A percentile compares a stretch with the other conserved stretches of the same genome.
Evolutionary conservation across 2,888 invertebrate species (phyloP).

Genomic region (Tuta absoluta): DNA sequence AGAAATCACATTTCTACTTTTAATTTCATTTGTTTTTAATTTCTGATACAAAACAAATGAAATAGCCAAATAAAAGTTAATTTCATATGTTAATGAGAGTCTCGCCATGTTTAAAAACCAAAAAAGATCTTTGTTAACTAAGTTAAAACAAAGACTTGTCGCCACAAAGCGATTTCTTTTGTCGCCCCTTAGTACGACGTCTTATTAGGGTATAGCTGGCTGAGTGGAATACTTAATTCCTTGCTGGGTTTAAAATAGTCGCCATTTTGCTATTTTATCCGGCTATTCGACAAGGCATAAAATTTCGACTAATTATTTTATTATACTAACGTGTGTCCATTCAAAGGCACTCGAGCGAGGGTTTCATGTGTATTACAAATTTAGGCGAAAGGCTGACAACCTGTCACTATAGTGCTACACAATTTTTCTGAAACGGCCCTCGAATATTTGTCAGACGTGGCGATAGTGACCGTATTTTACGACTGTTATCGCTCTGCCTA

Average conservation of each 20-base stretch:
- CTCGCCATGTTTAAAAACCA: constrained; percentile 1
- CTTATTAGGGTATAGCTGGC: constrained; percentile 22
- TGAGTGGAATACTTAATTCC: constrained; percentile 33
- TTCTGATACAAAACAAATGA: neutral
- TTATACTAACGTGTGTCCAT: constrained; percentile 52
- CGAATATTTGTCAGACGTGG: too few species aligned
- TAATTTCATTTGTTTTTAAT: too few species aligned
- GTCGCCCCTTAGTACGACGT: constrained; percentile 17
- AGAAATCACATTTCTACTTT: too few species aligned
- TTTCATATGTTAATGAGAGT: constrained; percentile 2
- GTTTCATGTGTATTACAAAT: too few species aligned
- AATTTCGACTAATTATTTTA: constrained; percentile 65
- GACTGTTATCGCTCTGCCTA: too few species aligned
- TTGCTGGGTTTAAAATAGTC: constrained; percentile 38
- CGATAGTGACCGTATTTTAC: too few species aligned
- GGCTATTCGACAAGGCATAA: constrained; percentile 47
- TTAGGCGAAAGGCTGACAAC: too few species aligned
- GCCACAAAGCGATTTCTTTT: constrained; percentile 24
- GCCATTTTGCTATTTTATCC: constrained; percentile 46
- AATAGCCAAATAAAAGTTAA: constrained; percentile 5
- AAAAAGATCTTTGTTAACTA: constrained; percentile 16
- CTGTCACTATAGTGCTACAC: too few species aligned
- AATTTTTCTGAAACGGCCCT: too few species aligned
- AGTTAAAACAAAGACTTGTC: constrained; percentile 23
- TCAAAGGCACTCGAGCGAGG: too few species aligned